Evolutionary conservation across 2,797 vertebrate species (phyloP).

Genomic region (Sandelia bainsii): DNA sequence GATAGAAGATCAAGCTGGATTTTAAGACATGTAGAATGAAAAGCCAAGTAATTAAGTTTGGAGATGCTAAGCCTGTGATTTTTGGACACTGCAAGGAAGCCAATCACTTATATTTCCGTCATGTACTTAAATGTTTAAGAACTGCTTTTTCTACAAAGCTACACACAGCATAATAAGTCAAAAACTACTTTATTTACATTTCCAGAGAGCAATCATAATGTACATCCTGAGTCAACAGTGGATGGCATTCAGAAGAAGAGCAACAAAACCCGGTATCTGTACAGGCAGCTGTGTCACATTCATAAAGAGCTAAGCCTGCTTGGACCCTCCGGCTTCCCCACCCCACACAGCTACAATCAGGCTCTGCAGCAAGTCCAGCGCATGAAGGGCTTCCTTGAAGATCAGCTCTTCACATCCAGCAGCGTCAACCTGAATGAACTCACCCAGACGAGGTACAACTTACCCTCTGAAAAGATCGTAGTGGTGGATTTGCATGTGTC

Average conservation of each 20-base stretch:
- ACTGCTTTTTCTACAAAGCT: not conserved
- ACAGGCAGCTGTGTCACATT: conserved; percentile 87
- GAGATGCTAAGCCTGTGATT: too few species aligned
- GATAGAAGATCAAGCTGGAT: not conserved
- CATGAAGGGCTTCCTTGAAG: conserved; percentile 86
- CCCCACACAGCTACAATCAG: conserved; percentile 79
- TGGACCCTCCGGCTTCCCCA: conserved; percentile 80
- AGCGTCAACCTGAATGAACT: conserved; percentile 29
- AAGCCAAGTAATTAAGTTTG: too few species aligned
- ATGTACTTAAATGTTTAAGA: not conserved
- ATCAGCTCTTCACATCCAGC: conserved; percentile 47
- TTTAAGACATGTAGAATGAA: not conserved
- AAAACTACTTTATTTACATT: not conserved
- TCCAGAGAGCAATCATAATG: conserved; percentile 67
- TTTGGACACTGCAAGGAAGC: too few species aligned
- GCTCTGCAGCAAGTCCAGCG: conserved; percentile 85
- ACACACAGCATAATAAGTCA: not conserved
- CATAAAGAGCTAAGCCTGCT: conserved; percentile 84
- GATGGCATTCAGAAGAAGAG: conserved; percentile 67
- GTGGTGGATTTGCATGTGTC: not conserved
- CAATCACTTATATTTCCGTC: too few species aligned
- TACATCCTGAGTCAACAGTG: conserved; percentile 36
- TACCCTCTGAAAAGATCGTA: not conserved
- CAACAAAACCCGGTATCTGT: conserved; percentile 83
- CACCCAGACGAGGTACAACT: conserved; percentile 35